Evolutionary conservation across 1,140 invertebrate species (phyloP), one percentile per base, ranked within the genome.

Genomic region (Drosophila parvula): DNA sequence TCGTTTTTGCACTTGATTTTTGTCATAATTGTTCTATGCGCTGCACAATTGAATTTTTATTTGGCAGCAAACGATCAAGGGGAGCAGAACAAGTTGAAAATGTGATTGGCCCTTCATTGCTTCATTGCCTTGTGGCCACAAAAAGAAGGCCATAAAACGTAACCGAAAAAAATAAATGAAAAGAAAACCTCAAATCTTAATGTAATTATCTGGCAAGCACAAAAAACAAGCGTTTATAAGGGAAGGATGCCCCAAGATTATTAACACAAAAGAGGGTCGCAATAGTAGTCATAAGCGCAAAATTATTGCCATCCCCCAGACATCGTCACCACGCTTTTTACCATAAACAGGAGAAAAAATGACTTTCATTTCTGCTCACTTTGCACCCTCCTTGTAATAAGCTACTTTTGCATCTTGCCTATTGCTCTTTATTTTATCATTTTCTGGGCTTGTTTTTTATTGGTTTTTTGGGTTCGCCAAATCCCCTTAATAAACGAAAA

Each of bases 361-460:
- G 56, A 48, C 45, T 58, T 61, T 79, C 47, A 55, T 71, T 65
- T 65, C 50, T 59, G 74, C 58, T 73, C 65, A 60, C 62, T 43
- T 69, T 62, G 70, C 78, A 84, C 81, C 81, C 81, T 85, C 81
- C 34, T 65, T 57, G 80, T 83, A 83, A 83, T 76, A 83, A 83
- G 80, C 81, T 84, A 79, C 81, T 84, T 85, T 80, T 80, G 78
- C 78, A 73, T 73, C 44, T 73, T 30, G 38, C 47, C 65, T 43
- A 78, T 74, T 84, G 81, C 81, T 84, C 81, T 81, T 84, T 85
- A 83, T 86, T 78, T 89, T 89, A 88, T 83, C 83, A 88, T 88
- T 88, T 86, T 67, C 58, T 47, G 51, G 14, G 64, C 65, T 36
- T 30, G 44, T 55, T 88, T 81, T 68, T 81, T 81, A 79, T 70